These are phyloP conservation scores for Aselliscus stoliczkanus DNA, from an alignment of 2,797 vertebrate genomes.

Conservation along the genomic window DNA sequence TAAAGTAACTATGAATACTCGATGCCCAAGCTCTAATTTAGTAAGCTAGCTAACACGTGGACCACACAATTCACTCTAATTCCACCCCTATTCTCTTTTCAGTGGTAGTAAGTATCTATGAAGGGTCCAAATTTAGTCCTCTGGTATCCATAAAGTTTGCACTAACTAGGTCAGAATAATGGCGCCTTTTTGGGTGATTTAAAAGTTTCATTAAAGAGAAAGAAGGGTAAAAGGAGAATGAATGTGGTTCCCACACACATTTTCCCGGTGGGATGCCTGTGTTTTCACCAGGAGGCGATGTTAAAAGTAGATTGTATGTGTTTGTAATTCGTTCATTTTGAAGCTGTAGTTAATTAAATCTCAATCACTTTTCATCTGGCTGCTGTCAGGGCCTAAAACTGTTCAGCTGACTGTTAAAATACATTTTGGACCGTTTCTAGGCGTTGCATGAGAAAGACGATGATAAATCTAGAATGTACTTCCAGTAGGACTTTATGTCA, in stretches of 20 bases:
- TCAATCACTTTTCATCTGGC: slow-evolving; percentile 33
- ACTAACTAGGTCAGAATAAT: background rate
- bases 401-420: background rate
- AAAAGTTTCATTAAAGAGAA: slow-evolving; percentile 30
- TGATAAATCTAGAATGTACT: background rate
- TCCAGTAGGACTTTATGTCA: background rate
- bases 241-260: background rate
- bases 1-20: background rate
- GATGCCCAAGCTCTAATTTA: background rate
- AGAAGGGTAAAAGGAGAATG: background rate
- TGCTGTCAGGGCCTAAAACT: background rate
- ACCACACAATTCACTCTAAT: background rate
- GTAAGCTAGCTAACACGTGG: background rate
- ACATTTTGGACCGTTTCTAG: background rate
- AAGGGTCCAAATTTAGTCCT: background rate
- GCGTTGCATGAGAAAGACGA: background rate
- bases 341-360: slow-evolving; percentile 61
- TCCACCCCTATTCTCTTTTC: background rate
- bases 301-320: slow-evolving; percentile 50
- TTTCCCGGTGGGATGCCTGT: slow-evolving; percentile 24
- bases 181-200: slow-evolving; percentile 9
- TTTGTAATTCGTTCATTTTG: slow-evolving; percentile 57
- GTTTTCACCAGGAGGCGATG: slow-evolving; percentile 36
- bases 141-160: background rate
- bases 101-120: background rate